Conservation (phyloP, 2,797 vertebrate species). For the Coluber constrictor region DNA sequence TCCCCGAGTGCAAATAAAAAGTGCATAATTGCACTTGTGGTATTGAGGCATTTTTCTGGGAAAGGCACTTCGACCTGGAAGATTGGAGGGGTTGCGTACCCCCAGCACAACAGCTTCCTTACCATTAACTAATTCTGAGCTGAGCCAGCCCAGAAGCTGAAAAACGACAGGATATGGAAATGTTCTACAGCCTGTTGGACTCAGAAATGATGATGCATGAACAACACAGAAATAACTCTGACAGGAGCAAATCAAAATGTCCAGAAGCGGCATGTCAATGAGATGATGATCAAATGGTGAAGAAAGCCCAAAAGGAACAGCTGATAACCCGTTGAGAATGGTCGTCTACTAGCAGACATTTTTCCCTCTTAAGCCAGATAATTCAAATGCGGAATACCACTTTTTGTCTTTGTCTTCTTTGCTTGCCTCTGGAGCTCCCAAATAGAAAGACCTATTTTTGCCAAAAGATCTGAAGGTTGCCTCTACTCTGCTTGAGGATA, state of each 20-base stretch:
- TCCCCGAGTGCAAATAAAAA: conserved; percentile 17
- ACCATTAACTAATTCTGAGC: neutral
- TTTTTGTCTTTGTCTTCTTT: neutral
- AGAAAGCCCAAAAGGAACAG: neutral
- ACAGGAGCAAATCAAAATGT: neutral
- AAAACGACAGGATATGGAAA: neutral
- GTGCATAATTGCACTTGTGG: neutral
- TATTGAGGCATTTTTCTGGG: conserved; percentile 9
- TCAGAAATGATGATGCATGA: neutral
- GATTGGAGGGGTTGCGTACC: neutral
- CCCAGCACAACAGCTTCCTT: neutral
- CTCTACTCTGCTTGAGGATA: neutral
- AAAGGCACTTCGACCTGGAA: conserved; percentile 28
- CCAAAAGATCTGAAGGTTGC: neutral
- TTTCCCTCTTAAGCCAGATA: neutral
- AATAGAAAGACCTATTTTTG: neutral
- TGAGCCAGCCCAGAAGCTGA: neutral
- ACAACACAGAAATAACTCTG: neutral
- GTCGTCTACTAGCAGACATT: neutral
- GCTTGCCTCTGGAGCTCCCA: neutral
- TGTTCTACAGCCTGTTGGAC: neutral
- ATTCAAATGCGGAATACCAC: neutral
- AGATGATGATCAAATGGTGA: neutral
- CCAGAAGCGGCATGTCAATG: neutral
- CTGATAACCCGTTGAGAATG: neutral